These are phyloP conservation scores for Ophion obscuratus DNA, from an alignment of 2,888 invertebrate species.

Conservation along the genomic window DNA sequence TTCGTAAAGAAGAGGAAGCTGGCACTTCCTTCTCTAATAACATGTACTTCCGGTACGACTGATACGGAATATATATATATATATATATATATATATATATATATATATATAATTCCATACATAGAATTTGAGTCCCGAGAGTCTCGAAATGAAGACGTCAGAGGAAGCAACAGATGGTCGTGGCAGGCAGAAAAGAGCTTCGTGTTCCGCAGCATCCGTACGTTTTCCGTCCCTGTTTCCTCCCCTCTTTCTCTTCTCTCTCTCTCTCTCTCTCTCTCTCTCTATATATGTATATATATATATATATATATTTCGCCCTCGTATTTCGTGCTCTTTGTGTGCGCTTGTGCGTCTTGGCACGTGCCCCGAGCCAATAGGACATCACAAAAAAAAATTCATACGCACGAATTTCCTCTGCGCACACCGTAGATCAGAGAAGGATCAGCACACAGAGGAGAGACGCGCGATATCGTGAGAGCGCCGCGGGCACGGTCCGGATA, in stretches of 20 bases:
- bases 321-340: no score
- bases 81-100: neutral
- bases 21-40: neutral
- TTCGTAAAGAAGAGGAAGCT: no score
- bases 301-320: no score
- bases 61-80: neutral
- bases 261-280: neutral
- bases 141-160: constrained; percentile 68
- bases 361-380: no score
- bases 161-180: constrained; percentile 72
- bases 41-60: constrained; percentile 32
- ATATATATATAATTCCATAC: neutral
- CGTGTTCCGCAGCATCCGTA: constrained; percentile 54
- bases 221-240: constrained; percentile 26
- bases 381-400: no score
- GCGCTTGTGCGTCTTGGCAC: no score
- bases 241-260: neutral
- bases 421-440: no score
- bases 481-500: no score
- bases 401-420: no score
- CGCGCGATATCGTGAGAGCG: no score
- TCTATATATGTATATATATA: no score
- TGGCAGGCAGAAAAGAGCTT: constrained; percentile 47
- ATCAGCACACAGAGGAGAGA: no score
- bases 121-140: constrained; percentile 31